A percentile compares a stretch with the other conserved stretches of the same genome.
Conservation (phyloP, 2,797 vertebrate genomes). For the Gymnothorax reevesii region DNA sequence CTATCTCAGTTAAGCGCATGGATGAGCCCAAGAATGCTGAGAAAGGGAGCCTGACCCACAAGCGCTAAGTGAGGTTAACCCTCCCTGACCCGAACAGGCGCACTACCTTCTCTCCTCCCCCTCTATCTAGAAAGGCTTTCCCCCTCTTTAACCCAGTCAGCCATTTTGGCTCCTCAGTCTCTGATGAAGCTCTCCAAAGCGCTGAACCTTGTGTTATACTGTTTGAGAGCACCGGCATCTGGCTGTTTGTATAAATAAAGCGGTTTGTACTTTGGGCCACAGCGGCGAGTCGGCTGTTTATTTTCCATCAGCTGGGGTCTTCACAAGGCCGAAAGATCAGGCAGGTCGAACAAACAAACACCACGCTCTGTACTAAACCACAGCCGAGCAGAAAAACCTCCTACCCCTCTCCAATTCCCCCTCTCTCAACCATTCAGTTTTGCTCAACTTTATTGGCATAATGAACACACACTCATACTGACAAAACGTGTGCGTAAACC, state of each 20-base stretch:
- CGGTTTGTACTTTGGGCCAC: conserved; percentile 34
- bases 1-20: background rate
- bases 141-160: conserved; percentile 17
- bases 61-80: background rate
- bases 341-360: conserved; percentile 39
- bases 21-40: background rate
- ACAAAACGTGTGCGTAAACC: too few relatives aligned
- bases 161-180: conserved; percentile 1
- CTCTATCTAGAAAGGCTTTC: background rate
- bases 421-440: too few relatives aligned
- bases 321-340: conserved; percentile 31
- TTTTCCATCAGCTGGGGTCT: conserved; percentile 40
- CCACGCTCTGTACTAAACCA: background rate
- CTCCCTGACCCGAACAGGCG: background rate
- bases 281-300: conserved; percentile 26
- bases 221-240: conserved; percentile 32
- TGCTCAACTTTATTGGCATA: too few relatives aligned
- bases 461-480: too few relatives aligned
- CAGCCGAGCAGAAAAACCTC: background rate
- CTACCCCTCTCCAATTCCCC: background rate
- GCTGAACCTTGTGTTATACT: conserved; percentile 9
- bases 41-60: background rate
- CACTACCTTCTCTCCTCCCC: background rate
- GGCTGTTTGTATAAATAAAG: conserved; percentile 30
- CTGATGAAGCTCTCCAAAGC: background rate